Evolutionary conservation across 2,797 vertebrate species (phyloP), one percentile per base, ranked within the genome.

Genomic region (Smutsia gigantea): DNA sequence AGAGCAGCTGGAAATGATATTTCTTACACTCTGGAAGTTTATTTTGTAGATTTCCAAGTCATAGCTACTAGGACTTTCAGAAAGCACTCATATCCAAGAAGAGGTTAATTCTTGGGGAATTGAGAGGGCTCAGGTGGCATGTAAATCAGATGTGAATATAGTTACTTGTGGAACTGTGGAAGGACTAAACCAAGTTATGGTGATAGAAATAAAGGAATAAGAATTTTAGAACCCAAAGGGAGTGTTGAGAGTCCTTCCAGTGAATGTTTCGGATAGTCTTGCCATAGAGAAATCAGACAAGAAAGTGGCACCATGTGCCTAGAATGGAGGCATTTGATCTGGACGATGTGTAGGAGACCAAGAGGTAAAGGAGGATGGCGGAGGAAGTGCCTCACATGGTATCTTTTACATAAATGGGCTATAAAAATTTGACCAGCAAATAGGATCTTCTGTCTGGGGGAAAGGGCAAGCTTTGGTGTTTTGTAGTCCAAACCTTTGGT

Each of bases 11-110:
- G 39, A 87, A 31, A 17, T 42, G 55, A 29, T 84, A 19, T 1
- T 49, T 89, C 87, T 79, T 42, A 91, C 49, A 64, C 66, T 46
- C 34, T 23, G n/a, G 55, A 86, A 86, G 25, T 93, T 88, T 92
- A 15, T 71, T 93, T 72, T 64, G n/a, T 46, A 63, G 68, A 89
- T 91, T 91, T 86, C 31, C 66, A 89, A 49, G 23, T 93, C 74
- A 42, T 7, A 92, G 51, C 74, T 74, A 27, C 69, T 63, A 39
- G 82, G 18, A 74, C 57, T 91, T 94, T 23, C 42, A 88, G 81
- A 92, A 85, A 81, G 49, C 42, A 68, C 68, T 95, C 15, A 9
- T 42, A 7, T 49, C 31, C 17, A 88, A 37, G 64, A 55, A 84
- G 79, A 77, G 29, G 51, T 51, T 55, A 74, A 55, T 29, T 31